Conservation (phyloP, 2,888 invertebrate species). For the Limnephilus auricula region DNA sequence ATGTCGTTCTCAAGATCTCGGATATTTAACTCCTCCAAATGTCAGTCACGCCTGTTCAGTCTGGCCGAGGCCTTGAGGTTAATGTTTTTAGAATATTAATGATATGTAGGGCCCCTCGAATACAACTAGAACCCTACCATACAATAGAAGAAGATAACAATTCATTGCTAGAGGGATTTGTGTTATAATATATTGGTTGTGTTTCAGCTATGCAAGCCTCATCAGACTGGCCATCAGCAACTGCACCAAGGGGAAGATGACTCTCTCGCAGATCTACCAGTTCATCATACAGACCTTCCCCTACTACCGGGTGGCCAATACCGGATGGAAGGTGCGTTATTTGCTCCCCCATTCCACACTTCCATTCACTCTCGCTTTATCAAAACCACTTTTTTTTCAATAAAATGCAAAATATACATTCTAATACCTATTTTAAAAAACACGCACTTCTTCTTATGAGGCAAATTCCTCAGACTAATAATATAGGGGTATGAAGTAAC, state of each 20-base stretch:
- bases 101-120: not conserved
- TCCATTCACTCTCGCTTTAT: too few species aligned
- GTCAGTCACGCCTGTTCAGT: too few species aligned
- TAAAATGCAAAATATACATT: too few species aligned
- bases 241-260: constrained; percentile 83
- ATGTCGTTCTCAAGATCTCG: too few species aligned
- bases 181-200: constrained; percentile 9
- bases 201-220: constrained; percentile 83
- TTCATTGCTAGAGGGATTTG: constrained; percentile 22
- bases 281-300: constrained; percentile 86
- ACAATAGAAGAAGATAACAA: not conserved
- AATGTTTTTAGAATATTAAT: not conserved
- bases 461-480: too few species aligned
- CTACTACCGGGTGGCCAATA: constrained; percentile 83
- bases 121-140: not conserved
- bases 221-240: constrained; percentile 84
- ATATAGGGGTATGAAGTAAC: too few species aligned
- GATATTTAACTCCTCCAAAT: too few species aligned
- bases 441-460: too few species aligned
- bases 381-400: too few species aligned
- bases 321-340: constrained; percentile 83
- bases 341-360: not conserved
- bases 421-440: too few species aligned
- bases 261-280: constrained; percentile 84
- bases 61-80: too few species aligned